Base-by-base conservation (phyloP, 2,888 invertebrate species). In the Limenitis arthemis region DNA sequence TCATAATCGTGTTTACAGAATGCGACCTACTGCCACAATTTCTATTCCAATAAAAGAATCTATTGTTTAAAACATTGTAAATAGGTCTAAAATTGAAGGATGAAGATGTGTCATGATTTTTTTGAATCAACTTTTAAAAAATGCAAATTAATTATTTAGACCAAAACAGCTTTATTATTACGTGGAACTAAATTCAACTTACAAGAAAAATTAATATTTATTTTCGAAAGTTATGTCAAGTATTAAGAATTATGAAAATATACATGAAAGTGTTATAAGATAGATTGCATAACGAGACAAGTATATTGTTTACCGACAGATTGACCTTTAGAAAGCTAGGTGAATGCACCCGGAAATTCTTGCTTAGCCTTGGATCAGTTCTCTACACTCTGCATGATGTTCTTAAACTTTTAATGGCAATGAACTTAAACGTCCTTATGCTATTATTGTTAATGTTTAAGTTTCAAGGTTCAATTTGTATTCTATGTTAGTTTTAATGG, bases 291-390 rank as follows among this genome's bases (percentile, higher is more conserved):
- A 52, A 56, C 37, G 40, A 43, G 44, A 52, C 55, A 46, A 42
- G 55, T 55, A 58, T 55, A 61, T 60, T 47, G 57, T 52, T 55
- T 55, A 56, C 56, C 41, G 47, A 53, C 51, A 54, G 47, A 44
- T 32, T 62, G 65, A 62, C 67, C 62, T 61, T 57, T 58, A 56
- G 66, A 63, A 63, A 66, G 62, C 54, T 55, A 36, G 57, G 55
- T 53, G 49, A 55, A 53, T 55, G 61, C 58, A 59, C 57, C 59
- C 61, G 61, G 60, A 61, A 49, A 49, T 47, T 53, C 57, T 49
- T 46, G 11, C 12, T 33, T 11, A 47, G 41, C 49, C 55, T 55
- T 53, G 55, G 47, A 47, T 46, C 40, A 30, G 20, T 6, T 30
- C 29, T 30, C 46, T 30, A 12, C 46, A 20, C 37, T 8, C 12